Evolutionary conservation across 2,797 vertebrate species (phyloP), one percentile per base, ranked within the genome.

Genomic region (Cephalopachus bancanus): DNA sequence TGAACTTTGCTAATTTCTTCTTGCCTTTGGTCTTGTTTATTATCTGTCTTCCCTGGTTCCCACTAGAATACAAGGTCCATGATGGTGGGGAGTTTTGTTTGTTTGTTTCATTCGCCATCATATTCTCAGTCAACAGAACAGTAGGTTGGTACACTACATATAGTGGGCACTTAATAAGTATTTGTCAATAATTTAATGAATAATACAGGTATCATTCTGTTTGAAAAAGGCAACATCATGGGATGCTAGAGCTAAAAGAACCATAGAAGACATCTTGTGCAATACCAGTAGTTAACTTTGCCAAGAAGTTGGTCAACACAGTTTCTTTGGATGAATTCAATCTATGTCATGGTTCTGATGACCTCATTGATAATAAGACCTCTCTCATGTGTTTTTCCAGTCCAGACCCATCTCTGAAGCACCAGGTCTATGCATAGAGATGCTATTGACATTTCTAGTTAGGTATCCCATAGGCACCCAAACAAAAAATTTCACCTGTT

Each of bases 371-470:
- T 51, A 90, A 64, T 64, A 55, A 93, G 26, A 19, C 10, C 65
- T 92, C 26, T 87, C 15, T 81, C 33, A 51, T 28, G 44, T 89
- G 10, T 57, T 90, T 91, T 44, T 93, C 55, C 19, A 69, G 49
- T 49, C 22, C 33, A 89, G 17, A 11, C 9, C 4, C 2, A 65
- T 91, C 33, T 87, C 57, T 76, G 60, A 44, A 76, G 55, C 71
- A 81, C 17, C 22, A 93, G 28, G 88, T 53, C 10, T 7, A 75
- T 49, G 24, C 16, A 49, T 24, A 74, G 44, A 81, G 33, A 83
- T 51, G 6, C 64, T 93, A 69, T 30, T 76, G 69, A 83, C 33
- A 75, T 91, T 90, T 75, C 76, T 86, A 71, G 44, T 90, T 93
- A 75, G 76, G 69, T 33, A 20, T 76, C 37, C 28, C 59, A 69